phyloP scores from a whole-genome alignment of 2,113 vertebrate genomes.

The Pristiophorus japonicus region DNA sequence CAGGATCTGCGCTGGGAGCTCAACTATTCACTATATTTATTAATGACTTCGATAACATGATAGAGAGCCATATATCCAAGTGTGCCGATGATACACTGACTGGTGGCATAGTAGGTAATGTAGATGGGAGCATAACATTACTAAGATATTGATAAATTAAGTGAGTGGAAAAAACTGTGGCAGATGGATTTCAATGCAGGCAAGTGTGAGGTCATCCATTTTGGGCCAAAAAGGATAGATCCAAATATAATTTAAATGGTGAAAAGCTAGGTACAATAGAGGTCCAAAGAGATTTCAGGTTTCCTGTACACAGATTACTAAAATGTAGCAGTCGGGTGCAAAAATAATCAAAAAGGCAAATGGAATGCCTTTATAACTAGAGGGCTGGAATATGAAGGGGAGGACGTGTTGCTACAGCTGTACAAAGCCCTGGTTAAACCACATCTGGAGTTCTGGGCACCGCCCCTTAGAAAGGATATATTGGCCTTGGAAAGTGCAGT shows the following conservation, averaged over 20 bases:
- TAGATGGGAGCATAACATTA: not conserved
- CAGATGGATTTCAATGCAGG: not conserved
- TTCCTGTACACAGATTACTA: not conserved
- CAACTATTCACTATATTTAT: not conserved
- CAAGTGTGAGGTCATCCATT: not conserved
- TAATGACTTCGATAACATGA: not conserved
- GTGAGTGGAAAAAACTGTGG: not conserved
- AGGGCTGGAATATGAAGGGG: not conserved
- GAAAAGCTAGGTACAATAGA: not conserved
- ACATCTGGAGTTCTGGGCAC: not conserved
- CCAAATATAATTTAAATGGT: not conserved
- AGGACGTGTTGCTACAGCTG: not conserved
- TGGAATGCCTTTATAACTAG: not conserved
- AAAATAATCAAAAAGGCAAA: not conserved
- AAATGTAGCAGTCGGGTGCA: not conserved
- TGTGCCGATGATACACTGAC: not conserved
- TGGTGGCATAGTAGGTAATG: not conserved
- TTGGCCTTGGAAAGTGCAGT: not conserved
- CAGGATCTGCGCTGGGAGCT: not conserved
- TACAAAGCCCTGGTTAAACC: not conserved
- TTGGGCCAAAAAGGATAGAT: not conserved
- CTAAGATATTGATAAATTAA: not conserved
- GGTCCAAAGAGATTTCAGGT: not conserved
- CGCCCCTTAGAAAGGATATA: not conserved
- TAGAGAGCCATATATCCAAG: not conserved